Evolutionary conservation across 2,113 vertebrate species (phyloP).

Genomic region (Marcusenius ussheri): DNA sequence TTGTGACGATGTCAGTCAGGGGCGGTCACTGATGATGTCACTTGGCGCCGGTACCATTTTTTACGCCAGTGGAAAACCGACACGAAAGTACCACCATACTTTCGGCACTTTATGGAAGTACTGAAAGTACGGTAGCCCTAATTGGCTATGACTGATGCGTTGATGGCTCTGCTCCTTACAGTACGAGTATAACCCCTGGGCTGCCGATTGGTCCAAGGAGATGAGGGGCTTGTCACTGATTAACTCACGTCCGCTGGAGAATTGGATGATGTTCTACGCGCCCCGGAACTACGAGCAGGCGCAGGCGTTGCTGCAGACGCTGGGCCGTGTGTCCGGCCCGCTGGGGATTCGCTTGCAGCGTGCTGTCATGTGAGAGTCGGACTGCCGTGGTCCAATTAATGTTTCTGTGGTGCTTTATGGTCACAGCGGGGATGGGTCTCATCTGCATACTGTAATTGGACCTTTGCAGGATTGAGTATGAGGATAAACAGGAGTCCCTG

Average conservation of each 20-base stretch:
- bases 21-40: too few relatives aligned
- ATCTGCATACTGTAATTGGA: neutral
- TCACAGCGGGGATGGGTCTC: neutral
- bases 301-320: slow-evolving; percentile 67
- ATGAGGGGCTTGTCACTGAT: slow-evolving; percentile 70
- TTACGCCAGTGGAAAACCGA: too few relatives aligned
- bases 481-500: slow-evolving; percentile 78
- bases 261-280: slow-evolving; percentile 75
- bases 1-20: too few relatives aligned
- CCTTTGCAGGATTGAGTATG: slow-evolving; percentile 74
- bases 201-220: slow-evolving; percentile 82
- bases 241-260: slow-evolving; percentile 59
- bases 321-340: slow-evolving; percentile 68
- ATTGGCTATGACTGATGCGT: neutral
- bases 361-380: slow-evolving; percentile 61
- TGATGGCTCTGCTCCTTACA: slow-evolving; percentile 40
- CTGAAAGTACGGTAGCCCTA: neutral
- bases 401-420: neutral
- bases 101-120: too few relatives aligned
- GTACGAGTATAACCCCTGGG: slow-evolving; percentile 73
- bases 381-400: neutral
- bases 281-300: slow-evolving; percentile 65
- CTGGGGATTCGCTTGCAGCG: slow-evolving; percentile 72
- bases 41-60: too few relatives aligned
- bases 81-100: too few relatives aligned